Conservation (phyloP, 2,888 invertebrate species). For the Tipula confusa region DNA sequence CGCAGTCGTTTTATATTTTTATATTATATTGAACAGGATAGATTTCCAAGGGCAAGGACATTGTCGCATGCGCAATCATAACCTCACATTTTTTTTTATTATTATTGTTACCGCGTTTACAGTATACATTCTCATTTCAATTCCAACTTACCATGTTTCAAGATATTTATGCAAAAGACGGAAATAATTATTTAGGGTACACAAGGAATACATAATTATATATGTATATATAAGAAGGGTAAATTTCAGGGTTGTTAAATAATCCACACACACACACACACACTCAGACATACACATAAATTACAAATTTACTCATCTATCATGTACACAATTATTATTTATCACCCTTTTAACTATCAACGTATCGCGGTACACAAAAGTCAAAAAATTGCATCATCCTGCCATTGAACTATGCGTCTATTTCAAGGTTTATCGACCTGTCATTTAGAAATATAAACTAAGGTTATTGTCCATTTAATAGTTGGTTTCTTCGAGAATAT, state of each 20-base stretch:
- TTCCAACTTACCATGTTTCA: not conserved
- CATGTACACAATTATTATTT: not conserved
- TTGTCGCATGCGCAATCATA: not conserved
- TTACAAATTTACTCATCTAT: not conserved
- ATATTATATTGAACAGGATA: not conserved
- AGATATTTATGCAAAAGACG: not conserved
- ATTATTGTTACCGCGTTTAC: not conserved
- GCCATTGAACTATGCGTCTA: too few species aligned
- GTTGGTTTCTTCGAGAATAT: not conserved
- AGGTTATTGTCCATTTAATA: not conserved
- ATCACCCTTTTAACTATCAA: not conserved
- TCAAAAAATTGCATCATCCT: not conserved
- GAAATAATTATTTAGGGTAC: constrained; percentile 20
- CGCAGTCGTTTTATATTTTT: not conserved
- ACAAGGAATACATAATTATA: not conserved
- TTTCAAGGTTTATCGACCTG: not conserved
- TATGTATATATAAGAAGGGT: not conserved
- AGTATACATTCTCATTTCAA: not conserved
- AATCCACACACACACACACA: too few species aligned
- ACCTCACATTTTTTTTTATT: not conserved
- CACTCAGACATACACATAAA: too few species aligned
- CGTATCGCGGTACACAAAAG: not conserved
- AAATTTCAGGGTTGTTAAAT: not conserved
- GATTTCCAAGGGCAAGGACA: constrained; percentile 20
- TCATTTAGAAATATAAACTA: not conserved